Percentiles rank a stretch among this genome's conserved stretches.
phyloP scores from a whole-genome alignment of 1,140 invertebrate genomes.

The Maniola jurtina region DNA sequence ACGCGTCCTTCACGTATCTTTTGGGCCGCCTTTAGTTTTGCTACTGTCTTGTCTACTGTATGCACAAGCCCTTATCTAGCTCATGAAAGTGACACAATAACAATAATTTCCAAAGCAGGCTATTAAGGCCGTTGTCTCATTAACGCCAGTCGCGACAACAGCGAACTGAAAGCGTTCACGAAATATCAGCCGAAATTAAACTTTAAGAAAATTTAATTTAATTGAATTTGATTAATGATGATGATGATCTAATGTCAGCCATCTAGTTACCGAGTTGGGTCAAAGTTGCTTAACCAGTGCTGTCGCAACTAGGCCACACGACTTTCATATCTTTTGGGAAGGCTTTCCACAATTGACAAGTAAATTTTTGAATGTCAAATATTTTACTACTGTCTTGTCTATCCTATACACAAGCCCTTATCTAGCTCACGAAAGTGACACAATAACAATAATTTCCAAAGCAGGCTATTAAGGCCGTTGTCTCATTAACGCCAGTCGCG shows the following conservation, averaged over 20 bases:
- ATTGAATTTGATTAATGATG: no score
- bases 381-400: not conserved
- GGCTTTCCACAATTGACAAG: no score
- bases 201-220: slow-evolving; percentile 53
- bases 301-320: no score
- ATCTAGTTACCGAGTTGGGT: no score
- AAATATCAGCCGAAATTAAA: slow-evolving; percentile 25
- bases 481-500: slow-evolving; percentile 43
- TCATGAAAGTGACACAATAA: slow-evolving; percentile 41
- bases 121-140: slow-evolving; percentile 49
- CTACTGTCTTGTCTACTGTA: not conserved
- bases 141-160: slow-evolving; percentile 34
- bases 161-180: slow-evolving; percentile 19
- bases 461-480: slow-evolving; percentile 40
- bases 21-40: no score
- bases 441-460: slow-evolving; percentile 45
- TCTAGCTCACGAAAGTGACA: slow-evolving; percentile 28
- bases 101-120: slow-evolving; percentile 37
- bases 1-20: no score
- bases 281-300: no score
- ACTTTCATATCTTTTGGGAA: no score
- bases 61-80: not conserved
- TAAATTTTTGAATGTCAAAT: no score
- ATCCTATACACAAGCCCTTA: not conserved
- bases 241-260: no score